Percentiles rank a stretch among this genome's conserved stretches.
Conservation (phyloP, 2,888 invertebrate genomes). For the Tinea semifulvella region DNA sequence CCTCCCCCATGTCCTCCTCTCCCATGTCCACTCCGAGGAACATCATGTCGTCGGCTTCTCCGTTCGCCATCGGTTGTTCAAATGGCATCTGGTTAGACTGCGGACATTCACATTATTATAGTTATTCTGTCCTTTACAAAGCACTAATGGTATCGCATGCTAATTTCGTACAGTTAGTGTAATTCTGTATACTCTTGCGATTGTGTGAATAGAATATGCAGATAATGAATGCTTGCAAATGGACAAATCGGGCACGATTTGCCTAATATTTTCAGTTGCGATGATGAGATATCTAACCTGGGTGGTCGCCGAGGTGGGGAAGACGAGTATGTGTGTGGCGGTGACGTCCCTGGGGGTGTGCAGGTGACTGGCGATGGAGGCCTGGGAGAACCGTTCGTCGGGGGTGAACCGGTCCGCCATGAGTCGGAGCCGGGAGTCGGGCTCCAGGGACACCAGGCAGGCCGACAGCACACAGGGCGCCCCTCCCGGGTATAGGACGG, state of each 20-base stretch:
- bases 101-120: too few relatives aligned
- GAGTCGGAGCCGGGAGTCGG: slow-evolving; percentile 85
- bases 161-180: too few relatives aligned
- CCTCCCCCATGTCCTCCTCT: slow-evolving; percentile 69
- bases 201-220: too few relatives aligned
- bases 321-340: slow-evolving; percentile 97
- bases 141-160: too few relatives aligned
- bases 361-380: slow-evolving; percentile 87
- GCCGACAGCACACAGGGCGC: slow-evolving; percentile 95
- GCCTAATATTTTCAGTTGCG: too few relatives aligned
- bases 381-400: slow-evolving; percentile 91
- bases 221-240: too few relatives aligned
- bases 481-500: slow-evolving; percentile 80
- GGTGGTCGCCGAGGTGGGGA: slow-evolving; percentile 95
- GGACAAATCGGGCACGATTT: too few relatives aligned
- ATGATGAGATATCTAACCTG: too few relatives aligned
- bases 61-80: slow-evolving; percentile 55
- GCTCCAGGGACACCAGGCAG: slow-evolving; percentile 96
- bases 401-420: slow-evolving; percentile 96
- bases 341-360: slow-evolving; percentile 97
- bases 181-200: too few relatives aligned
- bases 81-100: slow-evolving; percentile 57
- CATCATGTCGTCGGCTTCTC: slow-evolving; percentile 53
- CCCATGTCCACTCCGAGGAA: slow-evolving; percentile 53
- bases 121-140: too few relatives aligned